Evolutionary conservation across 1,140 invertebrate species (phyloP).

Genomic region (Tetraneura akinire): DNA sequence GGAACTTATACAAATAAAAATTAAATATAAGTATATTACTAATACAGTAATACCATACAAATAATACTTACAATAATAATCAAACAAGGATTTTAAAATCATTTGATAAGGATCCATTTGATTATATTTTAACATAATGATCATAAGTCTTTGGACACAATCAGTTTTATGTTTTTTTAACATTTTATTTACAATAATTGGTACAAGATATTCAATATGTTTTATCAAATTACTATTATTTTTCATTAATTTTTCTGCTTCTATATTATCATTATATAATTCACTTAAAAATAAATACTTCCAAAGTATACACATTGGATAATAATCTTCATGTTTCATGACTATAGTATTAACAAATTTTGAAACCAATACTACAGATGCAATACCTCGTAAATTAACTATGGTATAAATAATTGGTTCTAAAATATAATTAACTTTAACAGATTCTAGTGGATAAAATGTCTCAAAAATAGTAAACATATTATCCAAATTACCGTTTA

Average conservation of each 20-base stretch:
- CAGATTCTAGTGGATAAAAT: background rate
- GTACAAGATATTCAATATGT: slow-evolving; percentile 10
- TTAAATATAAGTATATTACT: too few relatives aligned
- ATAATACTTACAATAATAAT: slow-evolving; percentile 49
- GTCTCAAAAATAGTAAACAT: slow-evolving; percentile 5
- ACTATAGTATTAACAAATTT: slow-evolving; percentile 1
- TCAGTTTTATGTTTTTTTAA: slow-evolving; percentile 28
- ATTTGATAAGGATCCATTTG: slow-evolving; percentile 29
- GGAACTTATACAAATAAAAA: too few relatives aligned
- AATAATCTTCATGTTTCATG: background rate
- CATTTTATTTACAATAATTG: background rate
- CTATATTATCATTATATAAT: slow-evolving; percentile 33
- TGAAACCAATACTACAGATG: slow-evolving; percentile 16
- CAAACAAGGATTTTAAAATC: slow-evolving; percentile 32
- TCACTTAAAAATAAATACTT: slow-evolving; percentile 51
- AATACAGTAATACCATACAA: too few relatives aligned
- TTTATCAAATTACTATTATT: slow-evolving; percentile 19
- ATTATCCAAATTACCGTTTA: background rate
- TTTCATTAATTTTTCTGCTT: slow-evolving; percentile 19
- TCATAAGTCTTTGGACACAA: slow-evolving; percentile 30
- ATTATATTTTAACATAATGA: slow-evolving; percentile 29
- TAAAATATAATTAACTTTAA: background rate
- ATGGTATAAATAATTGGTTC: slow-evolving; percentile 18
- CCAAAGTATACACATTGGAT: slow-evolving; percentile 41
- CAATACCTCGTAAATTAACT: background rate